Percentiles rank a stretch among this genome's conserved stretches.
phyloP scores from a whole-genome alignment of 2,113 vertebrate species.

The Podarcis cretensis region DNA sequence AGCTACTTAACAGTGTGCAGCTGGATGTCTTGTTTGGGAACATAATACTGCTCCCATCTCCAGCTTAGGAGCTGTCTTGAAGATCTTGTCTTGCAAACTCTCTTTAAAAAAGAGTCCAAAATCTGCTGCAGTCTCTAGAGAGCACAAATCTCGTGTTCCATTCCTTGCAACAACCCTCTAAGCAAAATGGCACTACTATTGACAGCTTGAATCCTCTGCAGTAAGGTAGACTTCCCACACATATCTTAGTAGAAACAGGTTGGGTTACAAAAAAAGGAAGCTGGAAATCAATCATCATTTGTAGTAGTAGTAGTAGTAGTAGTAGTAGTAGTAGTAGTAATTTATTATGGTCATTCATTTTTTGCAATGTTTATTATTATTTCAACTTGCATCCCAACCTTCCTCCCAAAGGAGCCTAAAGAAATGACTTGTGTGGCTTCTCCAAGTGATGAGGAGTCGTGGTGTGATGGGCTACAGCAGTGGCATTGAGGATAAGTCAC shows the following conservation, averaged over 20 bases:
- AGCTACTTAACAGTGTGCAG: not conserved
- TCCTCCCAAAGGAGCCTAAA: too few relatives aligned
- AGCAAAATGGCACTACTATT: not conserved
- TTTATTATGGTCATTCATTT: too few relatives aligned
- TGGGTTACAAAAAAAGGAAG: not conserved
- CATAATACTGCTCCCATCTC: not conserved
- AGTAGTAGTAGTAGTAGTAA: too few relatives aligned
- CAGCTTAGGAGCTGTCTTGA: not conserved
- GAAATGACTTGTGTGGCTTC: not conserved
- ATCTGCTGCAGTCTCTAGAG: not conserved
- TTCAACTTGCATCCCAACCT: too few relatives aligned
- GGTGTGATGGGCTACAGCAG: not conserved
- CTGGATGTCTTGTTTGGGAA: not conserved
- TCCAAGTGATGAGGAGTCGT: not conserved
- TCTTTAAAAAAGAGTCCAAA: not conserved
- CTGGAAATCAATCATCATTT: too few relatives aligned
- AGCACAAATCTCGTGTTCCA: not conserved
- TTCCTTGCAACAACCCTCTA: too few relatives aligned
- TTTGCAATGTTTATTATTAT: too few relatives aligned
- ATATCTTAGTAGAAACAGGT: not conserved
- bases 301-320: too few relatives aligned
- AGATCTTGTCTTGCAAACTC: not conserved
- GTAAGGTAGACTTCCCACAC: not conserved
- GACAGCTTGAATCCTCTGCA: not conserved
- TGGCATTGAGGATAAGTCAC: not conserved